A percentile compares a stretch with the other conserved stretches of the same genome.
phyloP scores from a whole-genome alignment of 2,113 vertebrate species.

The Cottus gobio region DNA sequence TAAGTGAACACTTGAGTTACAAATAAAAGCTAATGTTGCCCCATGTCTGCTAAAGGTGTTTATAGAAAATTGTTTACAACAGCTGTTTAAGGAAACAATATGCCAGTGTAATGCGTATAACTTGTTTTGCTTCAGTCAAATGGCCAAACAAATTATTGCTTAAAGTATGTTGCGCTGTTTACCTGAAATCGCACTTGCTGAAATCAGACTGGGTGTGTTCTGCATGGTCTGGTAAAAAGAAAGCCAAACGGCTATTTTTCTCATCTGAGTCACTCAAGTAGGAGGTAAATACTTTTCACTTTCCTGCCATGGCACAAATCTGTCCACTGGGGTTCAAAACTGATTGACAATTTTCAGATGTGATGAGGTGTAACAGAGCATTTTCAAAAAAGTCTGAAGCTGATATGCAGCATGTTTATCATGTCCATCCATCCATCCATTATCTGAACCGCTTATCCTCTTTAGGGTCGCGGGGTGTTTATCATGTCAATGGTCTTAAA shows the following conservation, averaged over 20 bases:
- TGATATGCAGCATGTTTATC: not conserved
- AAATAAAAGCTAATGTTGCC: not conserved
- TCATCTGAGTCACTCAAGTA: not conserved
- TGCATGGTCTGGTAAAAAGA: not conserved
- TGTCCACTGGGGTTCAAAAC: not conserved
- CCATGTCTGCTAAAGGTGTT: not conserved
- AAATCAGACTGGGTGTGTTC: not conserved
- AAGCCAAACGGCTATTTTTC: slow-evolving; percentile 7
- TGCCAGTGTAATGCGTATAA: not conserved
- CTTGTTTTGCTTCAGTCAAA: not conserved
- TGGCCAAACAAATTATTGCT: not conserved
- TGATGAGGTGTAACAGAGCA: not conserved
- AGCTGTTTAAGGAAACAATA: not conserved
- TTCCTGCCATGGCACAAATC: not conserved
- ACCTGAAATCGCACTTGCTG: not conserved
- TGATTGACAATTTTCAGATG: not conserved
- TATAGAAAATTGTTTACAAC: not conserved
- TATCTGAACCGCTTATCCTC: too few relatives aligned
- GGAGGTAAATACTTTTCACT: not conserved
- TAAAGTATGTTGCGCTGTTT: not conserved
- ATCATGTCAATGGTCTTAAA: not conserved
- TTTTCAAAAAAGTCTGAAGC: not conserved
- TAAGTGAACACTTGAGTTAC: not conserved
- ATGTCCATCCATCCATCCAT: too few relatives aligned
- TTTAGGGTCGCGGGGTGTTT: too few relatives aligned